Evolutionary conservation across 2,888 invertebrate genomes (phyloP).

Genomic region (Melanostoma mellinum): DNA sequence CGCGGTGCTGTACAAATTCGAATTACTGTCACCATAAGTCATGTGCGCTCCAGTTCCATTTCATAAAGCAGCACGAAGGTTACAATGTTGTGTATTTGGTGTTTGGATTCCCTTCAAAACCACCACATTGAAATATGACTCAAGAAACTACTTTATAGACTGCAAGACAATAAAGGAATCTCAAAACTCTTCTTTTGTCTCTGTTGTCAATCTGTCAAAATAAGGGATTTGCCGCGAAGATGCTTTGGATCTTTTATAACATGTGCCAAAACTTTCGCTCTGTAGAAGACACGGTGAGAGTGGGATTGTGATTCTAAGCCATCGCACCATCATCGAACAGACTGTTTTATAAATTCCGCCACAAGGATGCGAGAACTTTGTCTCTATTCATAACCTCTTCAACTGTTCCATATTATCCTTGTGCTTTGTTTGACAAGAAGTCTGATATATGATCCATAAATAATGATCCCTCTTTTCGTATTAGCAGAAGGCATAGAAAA

Average conservation of each 20-base stretch:
- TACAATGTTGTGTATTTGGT: constrained; percentile 25
- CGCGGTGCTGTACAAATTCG: constrained; percentile 54
- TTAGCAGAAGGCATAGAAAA: constrained; percentile 14
- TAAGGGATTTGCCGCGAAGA: constrained; percentile 6
- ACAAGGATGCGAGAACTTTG: constrained; percentile 30
- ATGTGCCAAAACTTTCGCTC: constrained; percentile 39
- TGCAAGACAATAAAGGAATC: constrained; percentile 21
- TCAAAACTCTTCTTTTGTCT: constrained; percentile 27
- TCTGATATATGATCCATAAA: constrained; percentile 34
- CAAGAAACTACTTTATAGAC: constrained; percentile 12
- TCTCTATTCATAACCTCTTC: constrained; percentile 56
- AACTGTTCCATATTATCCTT: constrained; percentile 34
- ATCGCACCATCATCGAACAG: background rate
- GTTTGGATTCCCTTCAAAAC: background rate
- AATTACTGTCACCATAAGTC: constrained; percentile 68
- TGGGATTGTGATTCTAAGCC: background rate
- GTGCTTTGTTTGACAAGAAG: constrained; percentile 28
- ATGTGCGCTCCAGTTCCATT: constrained; percentile 64
- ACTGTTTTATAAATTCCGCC: too few relatives aligned
- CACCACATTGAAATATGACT: constrained; percentile 12
- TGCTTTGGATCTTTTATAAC: constrained; percentile 43
- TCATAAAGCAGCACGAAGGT: constrained; percentile 35
- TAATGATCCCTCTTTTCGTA: constrained; percentile 24
- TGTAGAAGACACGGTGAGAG: background rate
- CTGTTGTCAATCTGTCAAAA: constrained; percentile 38